Evolutionary conservation across 1,140 invertebrate species (phyloP), one percentile per base, ranked within the genome.

Genomic region (Arion vulgaris): DNA sequence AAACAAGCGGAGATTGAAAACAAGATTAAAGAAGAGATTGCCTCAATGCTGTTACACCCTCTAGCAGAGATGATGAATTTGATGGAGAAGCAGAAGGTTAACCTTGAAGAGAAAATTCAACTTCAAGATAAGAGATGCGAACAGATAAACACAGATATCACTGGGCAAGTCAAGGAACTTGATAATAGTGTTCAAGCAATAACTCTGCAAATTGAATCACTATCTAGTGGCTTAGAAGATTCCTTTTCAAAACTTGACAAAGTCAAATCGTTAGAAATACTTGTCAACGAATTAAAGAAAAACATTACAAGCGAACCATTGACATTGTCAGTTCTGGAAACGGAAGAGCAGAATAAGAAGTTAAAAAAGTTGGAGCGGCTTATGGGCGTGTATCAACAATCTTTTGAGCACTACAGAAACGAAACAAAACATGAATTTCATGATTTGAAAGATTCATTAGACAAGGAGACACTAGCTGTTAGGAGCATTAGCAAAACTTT

Each of bases 341-440:
- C 85, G 4, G 84, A 86, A 39, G 83, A 86, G 38, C 85, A 86
- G 34, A 71, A 53, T 26, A 86, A 86, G n/a, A 83, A 81, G 49
- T 15, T 85, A 19, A 38, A 83, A 39, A 86, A 83, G 77, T 36
- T 86, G 32, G 85, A 86, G 36, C 41, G 83, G 7, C 82, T 86
- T 15, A 36, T 45, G 1, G 69, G 28, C 0, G 74, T 86, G 19
- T 86, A 83, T 71, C 72, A 83, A 32, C 77, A 84, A 41, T 83
- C 85, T 17, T 51, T 86, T 32, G 80, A 86, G 57, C 85, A 84
- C 72, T 88, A 82, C 28, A 80, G 76, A 38, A 87, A 85, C 83
- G 82, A 85, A 83, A 84, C 72, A 28, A 85, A 85, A 77, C 68
- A 79, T 34, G 72, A 80, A 36, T 84, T 83, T 69, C 78, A 71